phyloP scores from a whole-genome alignment of 2,113 vertebrate genomes.

The Prionailurus bengalensis region DNA sequence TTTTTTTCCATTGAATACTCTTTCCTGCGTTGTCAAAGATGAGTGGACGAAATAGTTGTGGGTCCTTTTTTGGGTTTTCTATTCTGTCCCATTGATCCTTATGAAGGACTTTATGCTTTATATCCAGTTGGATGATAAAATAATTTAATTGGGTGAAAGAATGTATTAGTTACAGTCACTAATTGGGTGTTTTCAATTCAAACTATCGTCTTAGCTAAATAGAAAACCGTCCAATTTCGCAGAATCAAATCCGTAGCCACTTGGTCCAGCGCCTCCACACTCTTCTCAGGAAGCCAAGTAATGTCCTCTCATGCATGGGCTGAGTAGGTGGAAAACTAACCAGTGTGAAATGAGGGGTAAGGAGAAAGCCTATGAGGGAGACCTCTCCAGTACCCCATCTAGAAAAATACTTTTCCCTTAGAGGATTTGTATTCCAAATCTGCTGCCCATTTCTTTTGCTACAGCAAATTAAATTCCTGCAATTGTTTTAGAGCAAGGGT shows the following conservation, averaged over 20 bases:
- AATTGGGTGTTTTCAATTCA: conserved; percentile 49
- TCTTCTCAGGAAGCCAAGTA: conserved; percentile 9
- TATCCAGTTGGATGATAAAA: neutral
- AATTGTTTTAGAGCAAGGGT: neutral
- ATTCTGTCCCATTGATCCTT: too few relatives aligned
- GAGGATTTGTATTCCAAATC: neutral
- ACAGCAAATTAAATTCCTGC: neutral
- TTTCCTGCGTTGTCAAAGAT: too few relatives aligned
- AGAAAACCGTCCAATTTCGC: conserved; percentile 3
- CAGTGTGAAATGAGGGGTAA: neutral
- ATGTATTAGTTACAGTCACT: conserved; percentile 27
- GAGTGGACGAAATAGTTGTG: too few relatives aligned
- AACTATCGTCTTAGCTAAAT: neutral
- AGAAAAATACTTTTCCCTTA: neutral
- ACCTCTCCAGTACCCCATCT: too few relatives aligned
- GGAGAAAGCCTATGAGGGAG: neutral
- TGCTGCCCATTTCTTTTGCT: neutral
- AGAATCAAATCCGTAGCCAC: neutral
- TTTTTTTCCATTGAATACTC: too few relatives aligned
- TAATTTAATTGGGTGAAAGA: conserved; percentile 24
- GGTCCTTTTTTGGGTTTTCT: too few relatives aligned
- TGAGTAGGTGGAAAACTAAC: neutral
- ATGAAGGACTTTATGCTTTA: neutral
- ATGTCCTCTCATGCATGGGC: neutral
- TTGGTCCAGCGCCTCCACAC: neutral